These are phyloP conservation scores for Petrolisthes manimaculis DNA, from an alignment of 2,888 invertebrate species.

Conservation along the genomic window DNA sequence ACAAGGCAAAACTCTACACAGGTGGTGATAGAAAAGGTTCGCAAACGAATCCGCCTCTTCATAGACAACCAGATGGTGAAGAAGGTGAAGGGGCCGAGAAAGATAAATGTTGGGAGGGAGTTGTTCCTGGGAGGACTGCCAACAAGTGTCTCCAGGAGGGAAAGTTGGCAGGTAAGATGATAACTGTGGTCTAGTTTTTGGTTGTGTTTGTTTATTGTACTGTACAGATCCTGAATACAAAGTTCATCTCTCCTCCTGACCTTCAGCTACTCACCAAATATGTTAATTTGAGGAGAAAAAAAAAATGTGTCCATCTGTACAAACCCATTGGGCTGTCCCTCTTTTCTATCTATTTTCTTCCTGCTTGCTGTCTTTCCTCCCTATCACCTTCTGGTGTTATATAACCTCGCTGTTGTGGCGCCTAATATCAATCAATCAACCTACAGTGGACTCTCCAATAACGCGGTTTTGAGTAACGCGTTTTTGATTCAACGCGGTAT, in stretches of 20 bases:
- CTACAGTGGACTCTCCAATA: too few species aligned
- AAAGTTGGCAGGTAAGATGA: slow-evolving; percentile 24
- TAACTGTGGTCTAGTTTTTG: neutral
- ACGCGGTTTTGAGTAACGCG: too few species aligned
- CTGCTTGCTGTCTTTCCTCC: too few species aligned
- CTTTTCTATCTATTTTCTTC: too few species aligned
- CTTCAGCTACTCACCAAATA: neutral
- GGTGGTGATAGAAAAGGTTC: slow-evolving; percentile 49
- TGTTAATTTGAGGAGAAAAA: too few species aligned
- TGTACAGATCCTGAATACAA: neutral
- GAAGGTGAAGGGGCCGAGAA: slow-evolving; percentile 45
- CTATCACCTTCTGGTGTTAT: too few species aligned
- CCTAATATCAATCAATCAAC: too few species aligned
- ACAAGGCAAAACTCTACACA: neutral
- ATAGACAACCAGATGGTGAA: slow-evolving; percentile 45
- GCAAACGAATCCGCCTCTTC: slow-evolving; percentile 43
- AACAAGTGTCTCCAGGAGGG: neutral
- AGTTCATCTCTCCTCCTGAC: neutral
- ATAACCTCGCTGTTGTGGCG: too few species aligned
- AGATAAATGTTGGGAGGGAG: slow-evolving; percentile 47
- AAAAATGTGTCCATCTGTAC: too few species aligned
- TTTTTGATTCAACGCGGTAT: too few species aligned
- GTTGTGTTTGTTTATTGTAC: neutral
- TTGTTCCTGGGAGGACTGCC: slow-evolving; percentile 52
- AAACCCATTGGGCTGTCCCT: too few species aligned